These are phyloP conservation scores for Myrmophylax atrothorax DNA, from an alignment of 2,113 vertebrate species.

Conservation along the genomic window DNA sequence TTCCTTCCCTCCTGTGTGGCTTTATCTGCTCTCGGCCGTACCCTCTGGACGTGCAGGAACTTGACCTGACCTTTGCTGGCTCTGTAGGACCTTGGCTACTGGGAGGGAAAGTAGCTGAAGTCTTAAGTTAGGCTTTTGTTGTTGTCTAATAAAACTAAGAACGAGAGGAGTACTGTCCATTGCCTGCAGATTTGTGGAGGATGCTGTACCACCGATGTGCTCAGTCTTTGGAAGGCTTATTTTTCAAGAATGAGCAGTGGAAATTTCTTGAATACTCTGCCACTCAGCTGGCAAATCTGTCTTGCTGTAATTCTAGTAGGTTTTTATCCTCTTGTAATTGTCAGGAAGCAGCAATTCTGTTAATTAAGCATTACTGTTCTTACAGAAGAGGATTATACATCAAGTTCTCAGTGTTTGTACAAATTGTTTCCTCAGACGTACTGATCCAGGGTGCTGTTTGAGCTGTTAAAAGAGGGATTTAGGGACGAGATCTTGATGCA, in stretches of 20 bases:
- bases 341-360: constrained; percentile 46
- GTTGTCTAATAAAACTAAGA: background rate
- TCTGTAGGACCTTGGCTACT: background rate
- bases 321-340: constrained; percentile 32
- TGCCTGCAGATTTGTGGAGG: background rate
- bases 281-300: constrained; percentile 1
- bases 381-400: constrained; percentile 19
- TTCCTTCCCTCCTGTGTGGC: background rate
- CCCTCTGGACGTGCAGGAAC: background rate
- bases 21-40: background rate
- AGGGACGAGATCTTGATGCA: background rate
- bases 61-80: background rate
- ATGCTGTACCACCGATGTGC: background rate
- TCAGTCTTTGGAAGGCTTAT: background rate
- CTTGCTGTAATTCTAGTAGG: constrained; percentile 4
- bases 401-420: background rate
- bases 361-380: constrained; percentile 48
- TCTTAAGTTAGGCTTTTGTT: background rate
- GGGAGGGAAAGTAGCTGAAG: background rate
- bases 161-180: background rate
- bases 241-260: constrained; percentile 13
- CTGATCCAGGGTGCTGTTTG: background rate
- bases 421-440: background rate
- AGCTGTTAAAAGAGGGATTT: background rate
- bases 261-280: constrained; percentile 28